Evolutionary conservation across 2,797 vertebrate species (phyloP), one percentile per base, ranked within the genome.

Genomic region (Salarias fasciatus): DNA sequence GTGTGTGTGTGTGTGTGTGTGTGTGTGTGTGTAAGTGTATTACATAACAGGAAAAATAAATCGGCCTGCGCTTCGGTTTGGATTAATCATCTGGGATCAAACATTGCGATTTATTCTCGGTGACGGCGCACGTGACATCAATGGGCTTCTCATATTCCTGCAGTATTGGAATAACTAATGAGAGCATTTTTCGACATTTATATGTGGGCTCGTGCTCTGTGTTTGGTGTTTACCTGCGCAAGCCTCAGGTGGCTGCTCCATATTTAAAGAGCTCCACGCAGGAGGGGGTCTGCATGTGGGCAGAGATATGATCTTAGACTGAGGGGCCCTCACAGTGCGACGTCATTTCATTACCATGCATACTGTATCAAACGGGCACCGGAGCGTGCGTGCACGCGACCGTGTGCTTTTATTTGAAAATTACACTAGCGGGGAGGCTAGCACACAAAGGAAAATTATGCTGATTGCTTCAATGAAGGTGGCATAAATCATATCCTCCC

Each of bases 391-490:
- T 24, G 18, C 18, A 35, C 40, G 42, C 57, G 18, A 4, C 12
- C 47, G 38, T 31, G 55, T 66, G 52, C 63, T 24, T 24, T 24
- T 24, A 18, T 24, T 3, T 24, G 18, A 24, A 24, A 24, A 3
- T 2, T 24, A 3, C 18, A 24, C 18, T 3, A 24, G 18, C 18
- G 3, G 18, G 18, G 18, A 24, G 18, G 18, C 3, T 3, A 24
- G 24, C 18, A 24, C 52, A 82, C 73, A 65, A 48, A 33, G 83
- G 82, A 81, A 88, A 89, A 91, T 87, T 78, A 88, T 82, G 73
- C 77, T 86, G 83, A 90, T 90, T 88, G 80, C 84, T 80, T 87
- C 80, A 82, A 75, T 88, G 71, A 87, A 86, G 72, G 77, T 83
- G 61, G 65, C 79, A 89, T 90, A 87, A 86, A 90, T 91, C 88